phyloP scores from a whole-genome alignment of 1,140 invertebrate species.

The Scaptomyza montana region DNA sequence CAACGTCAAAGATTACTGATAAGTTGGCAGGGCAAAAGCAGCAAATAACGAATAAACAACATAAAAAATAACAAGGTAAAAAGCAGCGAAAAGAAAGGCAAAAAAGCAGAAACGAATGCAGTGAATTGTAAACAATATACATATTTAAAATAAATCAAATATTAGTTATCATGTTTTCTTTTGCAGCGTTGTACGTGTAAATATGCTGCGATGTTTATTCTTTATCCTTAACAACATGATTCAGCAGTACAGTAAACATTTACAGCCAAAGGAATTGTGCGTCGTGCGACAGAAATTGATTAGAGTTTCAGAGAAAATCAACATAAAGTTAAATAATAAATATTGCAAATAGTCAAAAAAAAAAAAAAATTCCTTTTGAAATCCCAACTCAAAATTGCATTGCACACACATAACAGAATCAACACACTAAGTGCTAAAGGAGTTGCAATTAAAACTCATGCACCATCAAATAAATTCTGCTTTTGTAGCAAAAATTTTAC shows the following conservation, averaged over 20 bases:
- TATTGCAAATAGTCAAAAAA: not conserved
- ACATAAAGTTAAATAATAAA: not conserved
- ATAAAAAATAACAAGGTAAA: slow-evolving; percentile 19
- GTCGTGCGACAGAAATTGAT: not conserved
- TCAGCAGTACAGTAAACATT: slow-evolving; percentile 7
- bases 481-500: slow-evolving; percentile 2
- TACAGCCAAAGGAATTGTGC: not conserved
- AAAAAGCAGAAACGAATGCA: slow-evolving; percentile 34
- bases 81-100: slow-evolving; percentile 6
- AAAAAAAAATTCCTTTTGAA: too few species aligned
- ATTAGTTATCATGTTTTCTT: slow-evolving; percentile 49
- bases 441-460: slow-evolving; percentile 15
- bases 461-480: not conserved
- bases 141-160: slow-evolving; percentile 67
- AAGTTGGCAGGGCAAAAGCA: slow-evolving; percentile 48
- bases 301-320: not conserved
- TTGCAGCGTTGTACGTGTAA: too few species aligned
- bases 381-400: not conserved
- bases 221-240: slow-evolving; percentile 8
- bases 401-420: not conserved
- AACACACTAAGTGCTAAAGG: not conserved
- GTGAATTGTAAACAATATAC: slow-evolving; percentile 55
- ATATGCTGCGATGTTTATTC: slow-evolving; percentile 19
- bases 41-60: slow-evolving; percentile 36
- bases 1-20: slow-evolving; percentile 80